A percentile compares a stretch with the other conserved stretches of the same genome.
These are phyloP conservation scores for Daphoenositta chrysoptera DNA, from an alignment of 2,113 vertebrate species.

Conservation along the genomic window DNA sequence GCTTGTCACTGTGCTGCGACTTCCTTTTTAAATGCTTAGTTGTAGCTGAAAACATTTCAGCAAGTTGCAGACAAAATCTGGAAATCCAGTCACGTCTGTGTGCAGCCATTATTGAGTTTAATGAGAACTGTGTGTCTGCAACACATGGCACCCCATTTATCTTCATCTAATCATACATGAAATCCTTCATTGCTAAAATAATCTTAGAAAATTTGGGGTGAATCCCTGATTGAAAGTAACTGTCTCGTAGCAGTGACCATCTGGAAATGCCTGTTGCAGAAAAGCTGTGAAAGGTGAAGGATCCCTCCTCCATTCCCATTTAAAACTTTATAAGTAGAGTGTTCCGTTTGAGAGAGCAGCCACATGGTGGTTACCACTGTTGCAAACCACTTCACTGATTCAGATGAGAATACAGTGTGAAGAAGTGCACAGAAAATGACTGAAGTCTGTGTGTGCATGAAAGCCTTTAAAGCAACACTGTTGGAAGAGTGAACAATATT, in stretches of 20 bases:
- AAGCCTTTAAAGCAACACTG: neutral
- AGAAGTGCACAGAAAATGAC: neutral
- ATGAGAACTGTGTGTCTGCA: neutral
- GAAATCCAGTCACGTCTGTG: neutral
- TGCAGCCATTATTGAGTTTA: neutral
- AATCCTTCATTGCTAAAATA: neutral
- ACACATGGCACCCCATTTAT: neutral
- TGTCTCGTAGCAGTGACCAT: neutral
- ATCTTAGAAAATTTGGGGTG: neutral
- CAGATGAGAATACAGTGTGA: neutral
- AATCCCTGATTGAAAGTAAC: neutral
- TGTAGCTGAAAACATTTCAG: neutral
- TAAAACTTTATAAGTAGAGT: neutral
- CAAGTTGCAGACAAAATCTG: neutral
- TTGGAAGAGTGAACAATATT: constrained; percentile 7
- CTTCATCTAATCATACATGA: neutral
- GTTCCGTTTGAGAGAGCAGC: neutral
- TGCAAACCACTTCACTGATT: neutral
- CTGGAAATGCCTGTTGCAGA: neutral
- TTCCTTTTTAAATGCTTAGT: neutral
- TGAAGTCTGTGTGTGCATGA: neutral
- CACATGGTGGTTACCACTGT: neutral
- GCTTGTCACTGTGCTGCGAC: neutral
- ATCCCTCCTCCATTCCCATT: neutral
- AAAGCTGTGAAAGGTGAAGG: neutral